phyloP scores from a whole-genome alignment of 2,113 vertebrate species.

The Rhynchomys soricoides region DNA sequence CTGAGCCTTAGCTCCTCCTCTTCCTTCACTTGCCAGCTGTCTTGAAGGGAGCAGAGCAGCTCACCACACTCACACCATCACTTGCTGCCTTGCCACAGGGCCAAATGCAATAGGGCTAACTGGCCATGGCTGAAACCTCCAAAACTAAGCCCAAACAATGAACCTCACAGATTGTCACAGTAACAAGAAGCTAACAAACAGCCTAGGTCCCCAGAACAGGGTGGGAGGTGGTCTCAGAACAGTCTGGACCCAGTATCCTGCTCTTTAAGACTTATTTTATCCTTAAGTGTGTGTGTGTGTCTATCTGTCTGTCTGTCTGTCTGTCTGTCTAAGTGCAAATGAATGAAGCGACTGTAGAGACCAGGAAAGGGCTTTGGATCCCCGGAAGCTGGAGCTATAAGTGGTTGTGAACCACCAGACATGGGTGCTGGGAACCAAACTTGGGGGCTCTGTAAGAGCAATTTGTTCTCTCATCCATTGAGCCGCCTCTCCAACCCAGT shows the following conservation, averaged over 20 bases:
- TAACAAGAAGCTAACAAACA: background rate
- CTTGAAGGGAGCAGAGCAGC: background rate
- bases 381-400: background rate
- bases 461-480: background rate
- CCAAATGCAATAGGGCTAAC: background rate
- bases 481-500: too few relatives aligned
- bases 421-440: background rate
- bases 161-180: background rate
- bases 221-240: rapidly evolving
- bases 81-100: background rate
- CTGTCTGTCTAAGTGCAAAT: background rate
- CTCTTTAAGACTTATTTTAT: background rate
- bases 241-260: background rate
- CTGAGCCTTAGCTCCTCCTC: background rate
- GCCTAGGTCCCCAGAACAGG: background rate
- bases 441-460: background rate
- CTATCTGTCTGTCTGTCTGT: background rate
- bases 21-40: background rate
- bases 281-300: background rate
- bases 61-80: background rate
- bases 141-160: background rate
- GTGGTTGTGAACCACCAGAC: background rate
- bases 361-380: background rate
- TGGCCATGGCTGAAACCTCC: background rate
- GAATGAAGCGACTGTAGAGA: background rate